Base-by-base conservation (phyloP, 1,140 invertebrate species). In the Campodea augens region DNA sequence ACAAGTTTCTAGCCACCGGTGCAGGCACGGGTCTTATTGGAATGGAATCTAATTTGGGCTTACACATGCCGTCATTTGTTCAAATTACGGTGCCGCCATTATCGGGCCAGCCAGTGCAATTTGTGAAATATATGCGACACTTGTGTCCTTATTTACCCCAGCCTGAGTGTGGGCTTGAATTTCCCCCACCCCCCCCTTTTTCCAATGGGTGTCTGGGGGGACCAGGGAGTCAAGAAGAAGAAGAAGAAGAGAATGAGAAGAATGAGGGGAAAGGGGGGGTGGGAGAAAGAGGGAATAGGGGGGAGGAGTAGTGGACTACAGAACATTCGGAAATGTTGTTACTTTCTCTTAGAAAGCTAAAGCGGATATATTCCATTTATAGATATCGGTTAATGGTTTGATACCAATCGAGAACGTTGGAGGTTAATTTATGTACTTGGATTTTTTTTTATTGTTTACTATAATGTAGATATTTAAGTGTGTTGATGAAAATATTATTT, bases 111-210 rank as follows among this genome's bases (percentile, higher is more conserved):
- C 18, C 27, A 22, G 22, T 21, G 39, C 39, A 41, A 41, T 41
- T 41, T 41, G 39, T 41, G 39, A 41, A 41, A 41, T 41, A 41
- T 41, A 41, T 41, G 39, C 39, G 39, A 41, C 39, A 41, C 39
- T 41, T 41, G 39, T 41, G 39, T 41, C 22, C 18, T 41, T 22
- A 41, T 41, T 41, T 20, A 41, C 39, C 27, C 27, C 27, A 7
- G 27, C 27, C 27, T 15, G 27, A 32, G 27, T 32, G 27, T 32
- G 27, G 27, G 27, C 7, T n/a, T 15, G 27, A 32, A 32, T 32
- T 32, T 32, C 27, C 27, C 27, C 27, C 27, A n/a, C n/a, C n/a
- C n/a, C n/a, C n/a, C n/a, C n/a, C n/a, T n/a, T n/a, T n/a, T 32
- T 32, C 27, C 27, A 32, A 32, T 32, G 27, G 27, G 27, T 32